phyloP scores from a whole-genome alignment of 1,140 invertebrate species.

The Periplaneta americana region DNA sequence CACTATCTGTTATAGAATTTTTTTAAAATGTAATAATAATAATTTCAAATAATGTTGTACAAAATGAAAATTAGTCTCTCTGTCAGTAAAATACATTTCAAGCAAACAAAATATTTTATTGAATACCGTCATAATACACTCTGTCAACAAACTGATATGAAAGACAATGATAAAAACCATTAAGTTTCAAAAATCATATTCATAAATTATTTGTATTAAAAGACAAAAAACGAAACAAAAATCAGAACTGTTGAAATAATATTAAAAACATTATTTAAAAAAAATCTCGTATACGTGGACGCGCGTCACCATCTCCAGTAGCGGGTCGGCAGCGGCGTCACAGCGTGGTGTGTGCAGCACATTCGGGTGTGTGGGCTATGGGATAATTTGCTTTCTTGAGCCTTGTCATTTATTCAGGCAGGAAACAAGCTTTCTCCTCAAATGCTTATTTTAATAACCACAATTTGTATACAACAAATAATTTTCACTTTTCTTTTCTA shows the following conservation, averaged over 20 bases:
- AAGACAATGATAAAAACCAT: constrained; percentile 20
- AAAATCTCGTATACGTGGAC: neutral
- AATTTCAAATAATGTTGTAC: no score
- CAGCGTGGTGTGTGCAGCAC: neutral
- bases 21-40: no score
- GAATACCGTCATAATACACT: constrained; percentile 17
- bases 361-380: neutral
- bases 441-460: constrained; percentile 19
- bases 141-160: constrained; percentile 21
- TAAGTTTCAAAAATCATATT: constrained; percentile 16
- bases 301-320: neutral
- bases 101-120: constrained; percentile 24
- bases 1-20: no score
- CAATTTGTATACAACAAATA: constrained; percentile 22
- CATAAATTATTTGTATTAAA: constrained; percentile 18
- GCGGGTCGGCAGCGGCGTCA: no score
- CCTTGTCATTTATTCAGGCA: constrained; percentile 7
- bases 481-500: constrained; percentile 10
- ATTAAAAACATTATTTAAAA: neutral
- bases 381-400: neutral
- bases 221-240: constrained; percentile 21
- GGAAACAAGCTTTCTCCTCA: neutral
- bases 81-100: neutral
- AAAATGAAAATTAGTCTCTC: neutral
- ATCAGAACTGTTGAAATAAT: constrained; percentile 13